Evolutionary conservation across 1,140 invertebrate genomes (phyloP).

Genomic region (Lucilia cuprina): DNA sequence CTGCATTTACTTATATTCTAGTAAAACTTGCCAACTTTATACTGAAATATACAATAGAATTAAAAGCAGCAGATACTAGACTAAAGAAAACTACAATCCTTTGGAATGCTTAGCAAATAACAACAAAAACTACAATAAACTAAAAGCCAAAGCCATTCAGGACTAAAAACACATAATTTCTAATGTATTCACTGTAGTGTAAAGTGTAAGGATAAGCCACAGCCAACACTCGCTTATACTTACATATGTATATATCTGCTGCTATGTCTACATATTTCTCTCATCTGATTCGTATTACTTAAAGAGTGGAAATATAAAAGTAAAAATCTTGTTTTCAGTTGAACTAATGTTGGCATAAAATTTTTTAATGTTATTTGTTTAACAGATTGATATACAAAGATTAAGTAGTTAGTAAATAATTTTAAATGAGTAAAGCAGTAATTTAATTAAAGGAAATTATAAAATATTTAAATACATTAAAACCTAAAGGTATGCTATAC

Average conservation of each 20-base stretch:
- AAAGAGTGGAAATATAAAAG: too few species aligned
- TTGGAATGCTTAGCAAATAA: neutral
- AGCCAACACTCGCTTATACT: neutral
- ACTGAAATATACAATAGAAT: neutral
- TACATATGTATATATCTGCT: neutral
- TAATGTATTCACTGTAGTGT: conserved; percentile 6
- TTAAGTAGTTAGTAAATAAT: too few species aligned
- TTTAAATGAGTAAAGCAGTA: too few species aligned
- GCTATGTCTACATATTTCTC: too few species aligned
- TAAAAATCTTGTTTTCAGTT: neutral
- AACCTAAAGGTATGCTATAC: too few species aligned
- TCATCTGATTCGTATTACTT: too few species aligned
- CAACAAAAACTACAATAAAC: neutral
- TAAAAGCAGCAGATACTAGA: neutral
- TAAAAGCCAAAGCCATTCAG: neutral
- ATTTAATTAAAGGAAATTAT: too few species aligned
- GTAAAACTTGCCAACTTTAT: neutral
- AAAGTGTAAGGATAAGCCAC: conserved; percentile 10
- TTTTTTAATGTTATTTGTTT: too few species aligned
- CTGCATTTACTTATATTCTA: neutral
- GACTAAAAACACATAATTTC: neutral
- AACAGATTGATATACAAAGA: too few species aligned
- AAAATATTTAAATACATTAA: too few species aligned
- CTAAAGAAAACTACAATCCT: neutral
- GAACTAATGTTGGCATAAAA: neutral